A percentile compares a stretch with the other conserved stretches of the same genome.
These are phyloP conservation scores for Philereme transversata DNA, from an alignment of 2,888 invertebrate species.

Conservation along the genomic window DNA sequence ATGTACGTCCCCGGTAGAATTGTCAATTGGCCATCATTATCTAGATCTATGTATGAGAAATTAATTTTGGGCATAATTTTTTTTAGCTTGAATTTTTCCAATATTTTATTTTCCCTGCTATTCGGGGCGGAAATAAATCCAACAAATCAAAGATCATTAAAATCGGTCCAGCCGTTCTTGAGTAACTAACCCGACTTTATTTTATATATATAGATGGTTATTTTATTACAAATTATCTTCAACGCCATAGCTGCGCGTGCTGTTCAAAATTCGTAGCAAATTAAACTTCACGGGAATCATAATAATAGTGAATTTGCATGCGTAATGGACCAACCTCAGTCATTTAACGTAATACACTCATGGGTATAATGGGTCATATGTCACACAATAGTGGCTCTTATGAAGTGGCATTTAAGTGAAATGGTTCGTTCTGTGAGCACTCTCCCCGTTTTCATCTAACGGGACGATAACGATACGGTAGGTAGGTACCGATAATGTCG, in stretches of 20 bases:
- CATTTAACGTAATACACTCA: constrained; percentile 31
- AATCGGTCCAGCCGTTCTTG: too few species aligned
- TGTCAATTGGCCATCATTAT: too few species aligned
- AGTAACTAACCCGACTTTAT: too few species aligned
- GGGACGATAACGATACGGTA: constrained; percentile 18
- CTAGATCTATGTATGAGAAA: too few species aligned
- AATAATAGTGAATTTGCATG: constrained; percentile 19
- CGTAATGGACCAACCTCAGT: constrained; percentile 31
- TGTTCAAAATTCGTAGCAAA: constrained; percentile 9
- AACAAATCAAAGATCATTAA: too few species aligned
- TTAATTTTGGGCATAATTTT: too few species aligned
- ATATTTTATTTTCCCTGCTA: too few species aligned
- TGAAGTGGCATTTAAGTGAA: constrained; percentile 33
- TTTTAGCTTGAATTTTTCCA: too few species aligned
- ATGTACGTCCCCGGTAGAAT: too few species aligned
- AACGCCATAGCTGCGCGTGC: constrained; percentile 15
- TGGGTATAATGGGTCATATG: constrained; percentile 26
- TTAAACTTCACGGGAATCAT: constrained; percentile 5
- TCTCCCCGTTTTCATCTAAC: constrained; percentile 27
- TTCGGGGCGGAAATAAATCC: too few species aligned
- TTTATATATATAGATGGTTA: too few species aligned
- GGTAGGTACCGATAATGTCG: constrained; percentile 11
- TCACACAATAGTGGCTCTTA: constrained; percentile 27
- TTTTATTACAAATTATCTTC: background rate
- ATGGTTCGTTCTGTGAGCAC: constrained; percentile 28